Evolutionary conservation across 1,140 invertebrate genomes (phyloP), one percentile per base, ranked within the genome.

Genomic region (Tetragnatha versicolor): DNA sequence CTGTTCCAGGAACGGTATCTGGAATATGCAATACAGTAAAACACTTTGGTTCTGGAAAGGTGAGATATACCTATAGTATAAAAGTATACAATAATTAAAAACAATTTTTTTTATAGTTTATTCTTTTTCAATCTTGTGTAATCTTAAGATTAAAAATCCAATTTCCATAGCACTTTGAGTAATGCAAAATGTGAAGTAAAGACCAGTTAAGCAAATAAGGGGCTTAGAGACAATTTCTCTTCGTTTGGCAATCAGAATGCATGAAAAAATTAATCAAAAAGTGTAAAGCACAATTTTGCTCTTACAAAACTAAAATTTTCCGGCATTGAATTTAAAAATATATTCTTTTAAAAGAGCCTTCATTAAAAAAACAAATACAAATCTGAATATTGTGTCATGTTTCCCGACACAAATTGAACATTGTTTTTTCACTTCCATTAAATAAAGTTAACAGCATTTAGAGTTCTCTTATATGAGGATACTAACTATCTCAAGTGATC

Each of bases 1-100:
- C 84, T 20, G 84, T 86, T 7, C 85, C 85, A 9, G 85, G 85
- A 2, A 83, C 85, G 22, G 84, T 85, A 7, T 83, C 83, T 37
- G 83, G 84, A 17, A 85, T 84, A 83, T 81, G 83, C 20, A 84
- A 85, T 72, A 83, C 84, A 0, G 70, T 85, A 0, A 58, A 84
- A 14, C 80, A 82, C 27, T 85, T 84, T 82, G 85, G 85, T 3
- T 85, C 83, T 68, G 81, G 81, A 69, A 85, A 85, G 80, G 85
- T 86, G 79, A 33, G 27, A 55, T 3, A 20, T n/a, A 20, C 25
- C 3, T 47, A 17, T 17, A 17, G 3, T 12, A 47, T 47, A 17
- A 17, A 17, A 20, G 20, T 12, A 47, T 3, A 47, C 42, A 47
- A 47, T 20, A 47, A 47, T 47, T 12, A 20, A 47, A 17, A 20